A percentile compares a stretch with the other conserved stretches of the same genome.
phyloP scores from a whole-genome alignment of 2,888 invertebrate species.

The Mythimna albipuncta region DNA sequence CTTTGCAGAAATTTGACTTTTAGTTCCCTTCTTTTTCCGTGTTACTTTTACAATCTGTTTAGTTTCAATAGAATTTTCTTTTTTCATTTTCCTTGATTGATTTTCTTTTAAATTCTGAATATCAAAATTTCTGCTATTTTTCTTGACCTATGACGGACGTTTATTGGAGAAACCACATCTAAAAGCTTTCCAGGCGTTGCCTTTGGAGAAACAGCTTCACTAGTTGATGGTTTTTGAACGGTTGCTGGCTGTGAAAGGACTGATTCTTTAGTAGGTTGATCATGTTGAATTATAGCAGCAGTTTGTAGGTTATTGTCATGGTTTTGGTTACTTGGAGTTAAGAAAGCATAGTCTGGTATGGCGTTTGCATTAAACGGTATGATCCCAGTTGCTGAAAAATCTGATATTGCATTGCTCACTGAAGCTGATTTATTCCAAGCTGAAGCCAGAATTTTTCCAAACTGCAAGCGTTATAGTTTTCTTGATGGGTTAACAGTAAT shows the following conservation, averaged over 20 bases:
- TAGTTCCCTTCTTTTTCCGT: constrained; percentile 33
- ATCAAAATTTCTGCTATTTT: constrained; percentile 33
- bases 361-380: constrained; percentile 59
- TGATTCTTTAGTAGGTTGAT: constrained; percentile 26
- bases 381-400: constrained; percentile 63
- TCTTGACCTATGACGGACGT: too few relatives aligned
- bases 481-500: constrained; percentile 44
- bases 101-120: constrained; percentile 38
- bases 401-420: constrained; percentile 56
- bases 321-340: too few relatives aligned
- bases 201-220: constrained; percentile 32
- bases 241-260: constrained; percentile 29
- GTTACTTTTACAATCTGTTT: constrained; percentile 40
- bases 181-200: constrained; percentile 26
- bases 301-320: constrained; percentile 20
- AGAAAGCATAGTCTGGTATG: too few relatives aligned
- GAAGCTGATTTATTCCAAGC: constrained; percentile 59
- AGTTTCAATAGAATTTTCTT: constrained; percentile 29
- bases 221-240: constrained; percentile 37
- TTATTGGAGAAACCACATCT: constrained; percentile 3
- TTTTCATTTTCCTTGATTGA: constrained; percentile 26
- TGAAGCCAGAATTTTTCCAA: constrained; percentile 46
- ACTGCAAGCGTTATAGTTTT: constrained; percentile 37
- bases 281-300: constrained; percentile 30
- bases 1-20: constrained; percentile 22